Conservation (phyloP, 2,797 vertebrate genomes). For the Phoeniculus purpureus region DNA sequence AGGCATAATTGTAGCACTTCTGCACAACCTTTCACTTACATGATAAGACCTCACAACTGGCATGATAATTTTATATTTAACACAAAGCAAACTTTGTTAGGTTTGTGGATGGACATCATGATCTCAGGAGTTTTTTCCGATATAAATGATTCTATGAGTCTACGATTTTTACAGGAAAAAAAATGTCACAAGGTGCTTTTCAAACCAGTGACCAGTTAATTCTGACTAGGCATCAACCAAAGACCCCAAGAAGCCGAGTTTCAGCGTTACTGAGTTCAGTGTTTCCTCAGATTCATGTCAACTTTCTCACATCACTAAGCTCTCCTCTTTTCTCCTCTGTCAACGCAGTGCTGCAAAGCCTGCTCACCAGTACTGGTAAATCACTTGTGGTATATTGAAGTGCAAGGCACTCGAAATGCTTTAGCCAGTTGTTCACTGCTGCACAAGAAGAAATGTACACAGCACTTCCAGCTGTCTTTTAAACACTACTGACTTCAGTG, state of each 20-base stretch:
- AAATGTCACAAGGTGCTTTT: not conserved
- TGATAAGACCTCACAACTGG: not conserved
- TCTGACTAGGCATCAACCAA: not conserved
- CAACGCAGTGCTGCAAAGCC: not conserved
- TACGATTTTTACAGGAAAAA: not conserved
- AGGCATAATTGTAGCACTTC: not conserved
- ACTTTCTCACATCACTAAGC: not conserved
- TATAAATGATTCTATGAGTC: not conserved
- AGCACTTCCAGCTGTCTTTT: not conserved
- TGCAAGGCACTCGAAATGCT: not conserved
- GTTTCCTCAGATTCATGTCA: not conserved
- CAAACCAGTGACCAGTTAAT: not conserved
- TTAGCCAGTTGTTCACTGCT: not conserved
- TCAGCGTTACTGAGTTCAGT: not conserved
- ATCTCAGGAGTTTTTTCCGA: too few relatives aligned
- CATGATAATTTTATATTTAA: slow-evolving; percentile 14
- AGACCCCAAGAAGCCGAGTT: not conserved
- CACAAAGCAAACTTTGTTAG: not conserved
- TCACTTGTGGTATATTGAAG: not conserved
- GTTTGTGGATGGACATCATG: not conserved
- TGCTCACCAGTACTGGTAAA: not conserved
- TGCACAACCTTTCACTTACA: not conserved
- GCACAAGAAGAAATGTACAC: not conserved
- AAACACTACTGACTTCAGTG: not conserved
- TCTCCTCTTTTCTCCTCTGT: not conserved